Evolutionary conservation across 1,140 invertebrate genomes (phyloP), one percentile per base, ranked within the genome.

Genomic region (Eriosoma lanigerum): DNA sequence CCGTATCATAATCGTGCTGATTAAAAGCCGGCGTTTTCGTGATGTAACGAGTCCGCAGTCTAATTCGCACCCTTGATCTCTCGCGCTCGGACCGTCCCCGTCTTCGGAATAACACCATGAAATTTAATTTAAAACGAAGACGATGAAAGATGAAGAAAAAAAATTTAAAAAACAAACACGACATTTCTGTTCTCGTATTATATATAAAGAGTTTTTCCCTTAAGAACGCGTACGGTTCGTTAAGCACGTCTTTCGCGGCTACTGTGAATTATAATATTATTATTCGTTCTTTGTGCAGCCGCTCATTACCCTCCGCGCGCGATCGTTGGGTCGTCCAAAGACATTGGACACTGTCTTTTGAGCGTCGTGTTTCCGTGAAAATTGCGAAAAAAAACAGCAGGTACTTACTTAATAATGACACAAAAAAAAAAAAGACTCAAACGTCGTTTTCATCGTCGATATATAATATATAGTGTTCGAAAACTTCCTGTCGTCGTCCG

Each of bases 311-410:
- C 15, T 19, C 6, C 24, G 21, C 24, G 24, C 17, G 44, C 1
- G 21, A 1, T 13, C 44, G 32, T 13, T 13, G 38, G 1, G 64
- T 38, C 46, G 2, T 15, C 13, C 2, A 50, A n/a, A 72, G 68
- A 72, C 48, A 72, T 72, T 24, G 68, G 68, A 72, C 68, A 72
- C 68, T 72, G 48, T 52, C 46, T 68, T 68, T 68, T 68, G 66
- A 48, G 66, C 66, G 15, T 68, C 66, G 66, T 38, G 21, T 68
- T 48, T 17, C 66, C 48, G 17, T 19, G 46, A 68, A 48, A 68
- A 68, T 6, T 24, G 26, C 19, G 48, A 24, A 32, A 32, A 50
- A 50, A n/a, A 3, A 54, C 32, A 38, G 8, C 8, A 8, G 3
- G 8, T 4, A 38, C 8, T 4, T 38, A 38, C 32, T 38, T 38